Evolutionary conservation across 2,113 vertebrate species (phyloP), one percentile per base, ranked within the genome.

Genomic region (Aspidoscelis tigris): DNA sequence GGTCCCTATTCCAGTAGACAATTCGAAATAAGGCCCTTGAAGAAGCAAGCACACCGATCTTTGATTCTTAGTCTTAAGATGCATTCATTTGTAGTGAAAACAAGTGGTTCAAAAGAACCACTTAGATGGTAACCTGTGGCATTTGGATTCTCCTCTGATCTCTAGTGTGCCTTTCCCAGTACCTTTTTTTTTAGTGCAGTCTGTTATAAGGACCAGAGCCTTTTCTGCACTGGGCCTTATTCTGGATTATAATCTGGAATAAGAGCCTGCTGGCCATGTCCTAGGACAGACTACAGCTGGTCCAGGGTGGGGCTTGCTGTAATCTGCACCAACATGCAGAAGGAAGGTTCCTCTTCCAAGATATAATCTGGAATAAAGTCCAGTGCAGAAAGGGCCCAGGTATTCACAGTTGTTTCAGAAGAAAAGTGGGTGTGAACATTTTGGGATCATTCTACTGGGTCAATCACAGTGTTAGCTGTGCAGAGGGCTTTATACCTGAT

Each of bases 401-500:
- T 76, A 75, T 93, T 95, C 94, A 91, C 11, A n/a, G 88, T 90
- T 96, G 95, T 93, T 94, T 90, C 94, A 93, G 92, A 87, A 87
- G 88, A 79, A 92, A 96, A 18, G 93, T 95, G 2, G 96, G 95
- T 96, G 94, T 91, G 93, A 96, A 96, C 93, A 94, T 93, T 14
- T 71, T 93, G 95, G 96, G 95, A 95, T 96, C 95, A 87, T 96
- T 95, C 95, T 92, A 88, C 92, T 96, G 94, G 95, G 94, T 94
- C 93, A 95, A 64, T 93, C 94, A 92, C 92, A 95, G 93, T 89
- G 92, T 93, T 93, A 89, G 94, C 80, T 96, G 95, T 94, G 93
- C 95, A 77, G 92, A 94, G 95, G 95, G 95, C 93, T 96, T 95
- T 95, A 89, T 96, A 86, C 94, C 93, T 92, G 92, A 93, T 89